A percentile compares a stretch with the other conserved stretches of the same genome.
These are phyloP conservation scores for Syrmaticus mikado DNA, from an alignment of 2,113 vertebrate species.

Conservation along the genomic window DNA sequence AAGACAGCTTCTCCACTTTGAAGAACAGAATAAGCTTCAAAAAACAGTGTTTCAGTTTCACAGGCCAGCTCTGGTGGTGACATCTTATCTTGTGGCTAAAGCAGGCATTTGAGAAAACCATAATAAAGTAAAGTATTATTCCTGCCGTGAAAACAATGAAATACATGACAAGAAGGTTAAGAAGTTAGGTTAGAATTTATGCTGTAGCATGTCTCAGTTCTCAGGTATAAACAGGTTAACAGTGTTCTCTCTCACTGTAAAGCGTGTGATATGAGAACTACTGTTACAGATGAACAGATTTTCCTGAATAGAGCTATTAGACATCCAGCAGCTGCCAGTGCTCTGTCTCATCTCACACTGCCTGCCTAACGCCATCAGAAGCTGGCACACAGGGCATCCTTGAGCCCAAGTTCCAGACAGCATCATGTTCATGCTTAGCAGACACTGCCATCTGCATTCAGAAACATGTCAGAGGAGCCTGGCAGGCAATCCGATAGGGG, in stretches of 20 bases:
- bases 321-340: neutral
- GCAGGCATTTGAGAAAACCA: neutral
- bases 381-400: neutral
- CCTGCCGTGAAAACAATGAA: neutral
- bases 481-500: neutral
- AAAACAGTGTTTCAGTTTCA: neutral
- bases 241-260: neutral
- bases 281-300: neutral
- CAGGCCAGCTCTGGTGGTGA: neutral
- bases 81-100: neutral
- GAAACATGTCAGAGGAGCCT: conserved; percentile 46
- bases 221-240: neutral
- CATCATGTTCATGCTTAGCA: neutral
- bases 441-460: conserved; percentile 65
- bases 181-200: neutral
- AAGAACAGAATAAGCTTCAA: neutral
- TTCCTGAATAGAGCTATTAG: neutral
- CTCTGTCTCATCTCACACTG: neutral
- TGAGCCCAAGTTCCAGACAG: neutral
- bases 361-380: neutral
- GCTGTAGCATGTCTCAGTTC: neutral
- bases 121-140: neutral
- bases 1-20: neutral
- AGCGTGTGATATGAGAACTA: neutral
- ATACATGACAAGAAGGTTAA: neutral